These are phyloP conservation scores for Conops quadrifasciatus DNA, from an alignment of 2,888 invertebrate species.

Conservation along the genomic window DNA sequence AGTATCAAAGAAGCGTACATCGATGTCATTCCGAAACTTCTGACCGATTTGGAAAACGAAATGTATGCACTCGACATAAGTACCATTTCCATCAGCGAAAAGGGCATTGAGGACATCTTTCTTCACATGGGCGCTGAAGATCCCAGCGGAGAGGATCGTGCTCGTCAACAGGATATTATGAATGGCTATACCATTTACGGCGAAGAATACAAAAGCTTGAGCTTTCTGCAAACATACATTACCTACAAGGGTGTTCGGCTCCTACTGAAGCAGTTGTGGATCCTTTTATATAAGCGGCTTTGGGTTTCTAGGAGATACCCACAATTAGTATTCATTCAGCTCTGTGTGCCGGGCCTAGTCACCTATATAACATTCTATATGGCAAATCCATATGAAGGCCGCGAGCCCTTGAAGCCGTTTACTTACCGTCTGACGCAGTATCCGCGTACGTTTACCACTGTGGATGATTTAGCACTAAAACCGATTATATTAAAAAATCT, in stretches of 20 bases:
- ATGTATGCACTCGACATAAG: slow-evolving; percentile 20
- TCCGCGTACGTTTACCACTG: not conserved
- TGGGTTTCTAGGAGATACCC: not conserved
- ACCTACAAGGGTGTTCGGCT: slow-evolving; percentile 49
- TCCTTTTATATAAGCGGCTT: slow-evolving; percentile 69
- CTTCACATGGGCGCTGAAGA: slow-evolving; percentile 29
- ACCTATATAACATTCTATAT: slow-evolving; percentile 2
- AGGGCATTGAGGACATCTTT: slow-evolving; percentile 38
- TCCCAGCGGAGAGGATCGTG: slow-evolving; percentile 19
- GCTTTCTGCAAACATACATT: slow-evolving; percentile 19
- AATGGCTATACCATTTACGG: slow-evolving; percentile 26
- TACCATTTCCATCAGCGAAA: slow-evolving; percentile 33
- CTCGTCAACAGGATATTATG: slow-evolving; percentile 28
- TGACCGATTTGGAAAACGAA: slow-evolving; percentile 25
- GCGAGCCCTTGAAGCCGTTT: not conserved
- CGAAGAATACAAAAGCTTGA: slow-evolving; percentile 16
- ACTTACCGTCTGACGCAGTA: slow-evolving; percentile 17
- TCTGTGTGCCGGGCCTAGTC: slow-evolving; percentile 4
- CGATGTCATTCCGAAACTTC: not conserved
- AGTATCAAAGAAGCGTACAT: slow-evolving; percentile 27
- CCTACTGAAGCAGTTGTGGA: slow-evolving; percentile 68
- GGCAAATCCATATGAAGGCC: not conserved
- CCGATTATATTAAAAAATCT: not conserved
- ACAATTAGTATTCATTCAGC: not conserved
- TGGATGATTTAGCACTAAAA: not conserved